Evolutionary conservation across 2,797 vertebrate species (phyloP).

Genomic region (Arrhamphus sclerolepis): DNA sequence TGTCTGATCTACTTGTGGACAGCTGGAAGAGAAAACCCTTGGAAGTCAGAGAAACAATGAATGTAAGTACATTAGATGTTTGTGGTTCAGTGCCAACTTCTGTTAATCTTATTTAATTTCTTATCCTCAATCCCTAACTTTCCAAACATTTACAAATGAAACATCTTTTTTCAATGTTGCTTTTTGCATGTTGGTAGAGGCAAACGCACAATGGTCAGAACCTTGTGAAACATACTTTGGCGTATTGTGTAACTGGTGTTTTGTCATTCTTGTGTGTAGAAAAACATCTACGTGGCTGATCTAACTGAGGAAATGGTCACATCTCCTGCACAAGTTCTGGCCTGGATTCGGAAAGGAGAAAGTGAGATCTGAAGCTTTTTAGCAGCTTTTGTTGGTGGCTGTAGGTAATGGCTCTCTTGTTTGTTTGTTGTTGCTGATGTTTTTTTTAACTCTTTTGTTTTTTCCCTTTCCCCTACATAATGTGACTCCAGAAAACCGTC

Average conservation of each 20-base stretch:
- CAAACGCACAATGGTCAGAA: neutral
- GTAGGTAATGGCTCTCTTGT: neutral
- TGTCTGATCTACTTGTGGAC: slow-evolving; percentile 91
- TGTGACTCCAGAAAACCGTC: slow-evolving; percentile 86
- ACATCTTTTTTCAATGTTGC: too few relatives aligned
- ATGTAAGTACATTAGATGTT: slow-evolving; percentile 76
- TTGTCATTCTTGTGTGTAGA: slow-evolving; percentile 72
- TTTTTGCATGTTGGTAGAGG: too few relatives aligned
- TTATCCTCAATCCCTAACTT: too few relatives aligned
- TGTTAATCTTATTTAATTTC: too few relatives aligned
- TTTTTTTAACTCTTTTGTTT: neutral
- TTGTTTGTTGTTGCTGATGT: neutral
- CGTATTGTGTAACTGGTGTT: neutral
- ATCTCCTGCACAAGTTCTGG: slow-evolving; percentile 87
- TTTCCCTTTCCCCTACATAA: neutral
- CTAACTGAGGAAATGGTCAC: slow-evolving; percentile 92
- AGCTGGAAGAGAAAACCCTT: slow-evolving; percentile 91
- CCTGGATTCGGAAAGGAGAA: slow-evolving; percentile 94
- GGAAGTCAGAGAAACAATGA: slow-evolving; percentile 90
- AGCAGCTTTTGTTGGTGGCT: neutral
- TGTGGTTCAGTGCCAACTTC: neutral
- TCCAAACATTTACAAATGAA: too few relatives aligned
- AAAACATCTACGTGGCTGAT: slow-evolving; percentile 91
- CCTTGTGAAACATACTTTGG: neutral
- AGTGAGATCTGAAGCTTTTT: slow-evolving; percentile 78